Evolutionary conservation across 1,140 invertebrate species (phyloP).

Genomic region (Calosoma granatense): DNA sequence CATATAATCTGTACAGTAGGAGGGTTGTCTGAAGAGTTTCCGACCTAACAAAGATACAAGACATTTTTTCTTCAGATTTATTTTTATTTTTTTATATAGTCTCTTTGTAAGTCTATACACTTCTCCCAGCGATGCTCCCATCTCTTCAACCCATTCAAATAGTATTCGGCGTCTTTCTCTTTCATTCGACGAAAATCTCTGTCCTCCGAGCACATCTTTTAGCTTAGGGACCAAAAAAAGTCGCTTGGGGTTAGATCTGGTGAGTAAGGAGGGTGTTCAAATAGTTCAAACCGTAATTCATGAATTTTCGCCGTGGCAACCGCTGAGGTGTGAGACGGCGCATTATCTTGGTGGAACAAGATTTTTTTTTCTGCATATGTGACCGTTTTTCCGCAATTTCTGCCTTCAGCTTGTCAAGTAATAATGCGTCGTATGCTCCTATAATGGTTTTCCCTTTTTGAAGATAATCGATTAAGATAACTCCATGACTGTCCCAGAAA

Average conservation of each 20-base stretch:
- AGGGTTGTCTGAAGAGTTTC: too few species aligned
- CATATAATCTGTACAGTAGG: too few species aligned
- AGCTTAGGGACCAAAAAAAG: constrained; percentile 15
- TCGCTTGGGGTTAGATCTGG: constrained; percentile 27
- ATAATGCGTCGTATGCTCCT: constrained; percentile 26
- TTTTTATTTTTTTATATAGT: constrained; percentile 22
- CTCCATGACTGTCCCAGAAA: constrained; percentile 33
- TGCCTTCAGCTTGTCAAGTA: constrained; percentile 33
- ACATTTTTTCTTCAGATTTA: constrained; percentile 13
- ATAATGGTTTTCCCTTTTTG: constrained; percentile 35
- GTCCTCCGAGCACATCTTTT: constrained; percentile 22
- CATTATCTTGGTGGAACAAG: constrained; percentile 23
- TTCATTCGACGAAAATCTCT: constrained; percentile 24
- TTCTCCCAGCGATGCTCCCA: constrained; percentile 20
- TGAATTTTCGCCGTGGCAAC: constrained; percentile 29
- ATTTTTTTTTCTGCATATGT: constrained; percentile 29
- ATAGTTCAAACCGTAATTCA: constrained; percentile 31
- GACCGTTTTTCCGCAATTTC: constrained; percentile 24
- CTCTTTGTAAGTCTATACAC: constrained; percentile 20
- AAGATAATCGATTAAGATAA: too few species aligned
- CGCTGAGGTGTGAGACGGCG: constrained; percentile 22
- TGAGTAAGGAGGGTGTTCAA: constrained; percentile 32
- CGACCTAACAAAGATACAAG: too few species aligned
- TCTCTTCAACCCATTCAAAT: constrained; percentile 17
- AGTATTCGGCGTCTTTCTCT: constrained; percentile 21